These are phyloP conservation scores for Rhopalosiphum maidis DNA, from an alignment of 1,140 invertebrate genomes.

Conservation along the genomic window DNA sequence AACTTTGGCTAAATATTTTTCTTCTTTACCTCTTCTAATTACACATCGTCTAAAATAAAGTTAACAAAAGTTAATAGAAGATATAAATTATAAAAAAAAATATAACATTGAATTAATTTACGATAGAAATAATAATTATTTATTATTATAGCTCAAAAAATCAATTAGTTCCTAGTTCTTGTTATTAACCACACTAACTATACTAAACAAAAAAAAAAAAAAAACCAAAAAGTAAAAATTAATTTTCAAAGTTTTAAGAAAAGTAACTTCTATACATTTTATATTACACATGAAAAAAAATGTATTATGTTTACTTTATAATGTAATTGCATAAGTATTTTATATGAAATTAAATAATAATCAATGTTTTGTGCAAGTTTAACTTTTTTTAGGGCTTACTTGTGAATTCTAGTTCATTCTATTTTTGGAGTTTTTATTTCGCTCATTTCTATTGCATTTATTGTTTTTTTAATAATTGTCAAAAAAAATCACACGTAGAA, in stretches of 20 bases:
- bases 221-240: no score
- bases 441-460: not conserved
- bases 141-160: not conserved
- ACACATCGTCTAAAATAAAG: not conserved
- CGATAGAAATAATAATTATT: not conserved
- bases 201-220: not conserved
- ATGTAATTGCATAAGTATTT: not conserved
- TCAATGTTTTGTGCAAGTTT: not conserved
- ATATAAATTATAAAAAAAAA: not conserved
- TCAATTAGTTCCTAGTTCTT: not conserved
- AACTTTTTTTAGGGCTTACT: not conserved
- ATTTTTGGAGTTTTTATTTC: not conserved
- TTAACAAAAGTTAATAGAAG: not conserved
- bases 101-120: not conserved
- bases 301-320: no score
- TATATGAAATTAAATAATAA: not conserved
- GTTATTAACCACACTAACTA: not conserved
- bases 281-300: no score
- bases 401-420: not conserved
- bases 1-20: not conserved
- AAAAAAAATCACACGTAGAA: not conserved
- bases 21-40: not conserved
- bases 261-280: no score
- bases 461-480: not conserved
- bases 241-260: no score